These are phyloP conservation scores for Lepetodrilus schrolli DNA, from an alignment of 2,888 invertebrate species.

Conservation along the genomic window DNA sequence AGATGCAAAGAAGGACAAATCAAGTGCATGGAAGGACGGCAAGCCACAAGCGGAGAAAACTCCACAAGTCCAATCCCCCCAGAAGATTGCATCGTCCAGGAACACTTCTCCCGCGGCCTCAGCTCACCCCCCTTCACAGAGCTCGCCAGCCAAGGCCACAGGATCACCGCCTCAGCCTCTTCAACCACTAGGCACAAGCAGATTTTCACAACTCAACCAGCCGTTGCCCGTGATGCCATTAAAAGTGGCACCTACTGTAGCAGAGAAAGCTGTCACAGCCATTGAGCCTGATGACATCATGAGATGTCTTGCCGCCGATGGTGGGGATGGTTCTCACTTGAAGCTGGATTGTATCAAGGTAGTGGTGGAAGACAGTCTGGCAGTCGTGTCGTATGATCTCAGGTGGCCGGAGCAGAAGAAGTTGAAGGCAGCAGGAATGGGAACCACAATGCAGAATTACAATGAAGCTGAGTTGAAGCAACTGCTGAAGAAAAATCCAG, in stretches of 20 bases:
- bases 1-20: background rate
- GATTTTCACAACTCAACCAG: constrained; percentile 1
- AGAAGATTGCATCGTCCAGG: background rate
- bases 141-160: background rate
- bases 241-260: background rate
- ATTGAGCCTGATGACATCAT: constrained; percentile 61
- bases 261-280: constrained; percentile 30
- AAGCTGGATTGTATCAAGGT: constrained; percentile 49
- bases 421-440: constrained; percentile 1
- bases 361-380: constrained; percentile 52
- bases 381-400: constrained; percentile 45
- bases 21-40: background rate
- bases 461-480: constrained; percentile 42
- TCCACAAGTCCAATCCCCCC: background rate
- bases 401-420: constrained; percentile 18
- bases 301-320: constrained; percentile 51
- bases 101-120: background rate
- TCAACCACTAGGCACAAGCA: constrained; percentile 28
- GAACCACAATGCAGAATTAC: constrained; percentile 33
- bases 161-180: constrained; percentile 24
- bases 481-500: constrained; percentile 48
- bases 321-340: constrained; percentile 29
- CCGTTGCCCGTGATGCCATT: constrained; percentile 29
- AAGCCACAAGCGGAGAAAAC: background rate
- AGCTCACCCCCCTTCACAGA: background rate